These are phyloP conservation scores for Beroe ovata DNA, from an alignment of 37 sponge, comb jelly and placozoan species.

Conservation along the genomic window DNA sequence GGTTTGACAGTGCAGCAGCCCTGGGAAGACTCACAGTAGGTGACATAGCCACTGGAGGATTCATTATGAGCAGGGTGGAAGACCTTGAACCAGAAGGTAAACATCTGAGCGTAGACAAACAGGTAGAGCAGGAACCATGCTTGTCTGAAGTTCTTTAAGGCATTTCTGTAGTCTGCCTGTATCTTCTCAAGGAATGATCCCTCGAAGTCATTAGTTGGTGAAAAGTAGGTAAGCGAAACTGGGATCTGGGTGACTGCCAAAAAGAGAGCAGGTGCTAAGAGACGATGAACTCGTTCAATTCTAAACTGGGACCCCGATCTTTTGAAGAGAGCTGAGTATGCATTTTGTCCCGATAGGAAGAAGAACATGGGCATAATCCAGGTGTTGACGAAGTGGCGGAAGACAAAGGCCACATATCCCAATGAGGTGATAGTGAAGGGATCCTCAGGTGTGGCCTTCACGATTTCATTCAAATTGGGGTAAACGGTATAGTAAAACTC, in stretches of 20 bases:
- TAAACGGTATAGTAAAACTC: background rate
- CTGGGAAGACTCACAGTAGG: background rate
- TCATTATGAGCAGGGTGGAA: slow-evolving; percentile 13
- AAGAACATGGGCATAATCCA: slow-evolving; percentile 44
- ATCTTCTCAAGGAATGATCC: background rate
- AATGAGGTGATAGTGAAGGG: background rate
- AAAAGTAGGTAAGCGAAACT: background rate
- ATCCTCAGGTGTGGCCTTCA: background rate
- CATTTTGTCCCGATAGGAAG: slow-evolving; percentile 19
- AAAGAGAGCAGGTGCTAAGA: background rate
- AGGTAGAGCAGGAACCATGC: slow-evolving; percentile 2
- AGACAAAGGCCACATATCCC: background rate
- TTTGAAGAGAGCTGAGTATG: slow-evolving; percentile 12
- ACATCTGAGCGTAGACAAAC: background rate
- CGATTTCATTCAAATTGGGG: background rate
- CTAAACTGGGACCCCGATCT: background rate
- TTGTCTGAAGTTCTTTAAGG: background rate
- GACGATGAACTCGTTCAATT: background rate
- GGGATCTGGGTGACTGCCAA: background rate
- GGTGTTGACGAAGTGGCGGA: background rate
- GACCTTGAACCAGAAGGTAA: background rate
- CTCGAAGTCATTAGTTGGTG: background rate
- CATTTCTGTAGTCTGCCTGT: background rate
- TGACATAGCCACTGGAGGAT: background rate
- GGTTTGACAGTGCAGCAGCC: background rate